Evolutionary conservation across 2,797 vertebrate genomes (phyloP).

Genomic region (Otus scops): DNA sequence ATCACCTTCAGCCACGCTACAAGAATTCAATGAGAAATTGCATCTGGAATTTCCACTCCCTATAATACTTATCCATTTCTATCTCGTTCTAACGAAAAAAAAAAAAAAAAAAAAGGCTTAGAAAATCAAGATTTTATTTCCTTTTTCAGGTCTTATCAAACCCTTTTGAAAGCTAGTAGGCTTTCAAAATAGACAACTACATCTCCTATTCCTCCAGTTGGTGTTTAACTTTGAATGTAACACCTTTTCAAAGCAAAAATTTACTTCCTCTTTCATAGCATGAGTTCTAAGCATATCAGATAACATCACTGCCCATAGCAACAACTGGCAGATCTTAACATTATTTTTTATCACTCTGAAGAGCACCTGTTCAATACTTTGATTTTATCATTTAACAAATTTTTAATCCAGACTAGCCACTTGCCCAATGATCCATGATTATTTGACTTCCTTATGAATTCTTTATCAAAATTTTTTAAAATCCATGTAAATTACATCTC

Average conservation of each 20-base stretch:
- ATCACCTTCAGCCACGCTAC: not conserved
- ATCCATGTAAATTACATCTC: not conserved
- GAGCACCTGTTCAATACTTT: not conserved
- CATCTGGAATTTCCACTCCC: not conserved
- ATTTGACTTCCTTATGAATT: constrained; percentile 26
- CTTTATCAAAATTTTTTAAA: constrained; percentile 23
- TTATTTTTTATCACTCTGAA: not conserved
- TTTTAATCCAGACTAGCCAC: not conserved
- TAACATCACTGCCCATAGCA: not conserved
- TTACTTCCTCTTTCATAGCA: not conserved
- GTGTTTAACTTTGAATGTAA: not conserved
- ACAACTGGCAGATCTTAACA: not conserved
- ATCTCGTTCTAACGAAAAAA: not conserved
- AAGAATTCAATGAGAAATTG: not conserved
- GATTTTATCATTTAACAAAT: not conserved
- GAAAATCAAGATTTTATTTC: not conserved
- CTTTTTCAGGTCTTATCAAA: not conserved
- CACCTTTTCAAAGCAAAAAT: not conserved
- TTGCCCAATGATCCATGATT: not conserved
- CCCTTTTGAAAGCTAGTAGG: not conserved
- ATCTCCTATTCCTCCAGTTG: not conserved
- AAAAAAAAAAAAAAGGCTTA: not conserved
- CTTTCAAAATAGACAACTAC: not conserved
- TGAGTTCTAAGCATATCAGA: not conserved
- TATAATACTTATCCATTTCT: not conserved